Conservation (phyloP, 2,888 invertebrate genomes). For the Oligia fasciuncula region DNA sequence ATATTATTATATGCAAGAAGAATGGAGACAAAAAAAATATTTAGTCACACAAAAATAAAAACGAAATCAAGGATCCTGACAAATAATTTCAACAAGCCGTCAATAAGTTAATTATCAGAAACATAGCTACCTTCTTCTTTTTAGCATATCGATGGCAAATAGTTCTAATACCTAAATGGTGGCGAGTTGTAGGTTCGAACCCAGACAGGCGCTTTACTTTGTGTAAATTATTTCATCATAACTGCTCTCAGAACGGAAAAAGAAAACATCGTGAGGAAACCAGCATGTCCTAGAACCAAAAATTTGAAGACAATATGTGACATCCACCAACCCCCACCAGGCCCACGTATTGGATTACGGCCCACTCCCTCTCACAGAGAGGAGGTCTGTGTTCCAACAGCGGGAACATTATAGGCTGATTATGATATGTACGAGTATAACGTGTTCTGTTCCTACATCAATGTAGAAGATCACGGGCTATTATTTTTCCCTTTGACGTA, state of each 20-base stretch:
- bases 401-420: neutral
- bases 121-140: conserved; percentile 1
- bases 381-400: neutral
- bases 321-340: neutral
- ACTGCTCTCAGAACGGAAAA: neutral
- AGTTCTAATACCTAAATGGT: too few relatives aligned
- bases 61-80: neutral
- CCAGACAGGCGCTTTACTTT: neutral
- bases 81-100: neutral
- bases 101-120: conserved; percentile 18
- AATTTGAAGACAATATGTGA: neutral
- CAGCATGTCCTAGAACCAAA: neutral
- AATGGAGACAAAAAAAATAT: neutral
- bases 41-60: neutral
- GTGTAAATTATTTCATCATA: neutral
- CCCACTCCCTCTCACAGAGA: neutral
- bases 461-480: neutral
- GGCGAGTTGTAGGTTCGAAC: too few relatives aligned
- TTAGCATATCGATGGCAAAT: too few relatives aligned
- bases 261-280: neutral
- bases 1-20: neutral
- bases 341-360: too few relatives aligned
- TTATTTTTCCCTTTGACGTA: neutral
- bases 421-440: neutral
- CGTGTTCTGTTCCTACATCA: neutral